Conservation (phyloP, 2,113 vertebrate genomes). For the Protobothrops flavoviridis region DNA sequence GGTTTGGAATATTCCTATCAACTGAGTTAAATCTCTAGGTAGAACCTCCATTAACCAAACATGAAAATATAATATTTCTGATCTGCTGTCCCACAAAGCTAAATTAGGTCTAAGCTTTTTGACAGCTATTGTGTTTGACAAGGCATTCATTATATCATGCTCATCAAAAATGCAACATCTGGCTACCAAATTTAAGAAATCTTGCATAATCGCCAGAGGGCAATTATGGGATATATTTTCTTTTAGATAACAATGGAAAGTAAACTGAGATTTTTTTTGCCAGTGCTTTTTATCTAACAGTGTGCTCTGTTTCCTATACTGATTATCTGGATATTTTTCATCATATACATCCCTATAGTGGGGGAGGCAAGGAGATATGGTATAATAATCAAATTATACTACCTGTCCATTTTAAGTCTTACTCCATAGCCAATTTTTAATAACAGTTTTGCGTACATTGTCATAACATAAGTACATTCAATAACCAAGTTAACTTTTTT, state of each 20-base stretch:
- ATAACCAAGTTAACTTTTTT: slow-evolving; percentile 70
- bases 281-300: slow-evolving; percentile 19
- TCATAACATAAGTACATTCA: slow-evolving; percentile 42
- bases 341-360: slow-evolving; percentile 27
- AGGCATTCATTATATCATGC: slow-evolving; percentile 25
- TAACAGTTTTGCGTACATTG: slow-evolving; percentile 61
- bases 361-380: slow-evolving; percentile 32
- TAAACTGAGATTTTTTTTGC: slow-evolving; percentile 11
- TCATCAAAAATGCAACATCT: slow-evolving; percentile 4
- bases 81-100: slow-evolving; percentile 6
- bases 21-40: not conserved
- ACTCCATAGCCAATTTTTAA: slow-evolving; percentile 55
- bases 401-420: slow-evolving; percentile 35
- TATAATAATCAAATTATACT: slow-evolving; percentile 16
- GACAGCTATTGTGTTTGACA: slow-evolving; percentile 14
- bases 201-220: not conserved
- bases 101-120: slow-evolving; percentile 21
- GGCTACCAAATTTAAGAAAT: not conserved
- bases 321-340: slow-evolving; percentile 36
- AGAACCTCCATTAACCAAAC: not conserved
- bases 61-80: not conserved
- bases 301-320: slow-evolving; percentile 25
- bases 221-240: not conserved
- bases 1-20: not conserved
- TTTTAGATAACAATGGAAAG: slow-evolving; percentile 26